These are phyloP conservation scores for Diorhabda carinulata DNA, from an alignment of 1,140 invertebrate genomes.

Conservation along the genomic window DNA sequence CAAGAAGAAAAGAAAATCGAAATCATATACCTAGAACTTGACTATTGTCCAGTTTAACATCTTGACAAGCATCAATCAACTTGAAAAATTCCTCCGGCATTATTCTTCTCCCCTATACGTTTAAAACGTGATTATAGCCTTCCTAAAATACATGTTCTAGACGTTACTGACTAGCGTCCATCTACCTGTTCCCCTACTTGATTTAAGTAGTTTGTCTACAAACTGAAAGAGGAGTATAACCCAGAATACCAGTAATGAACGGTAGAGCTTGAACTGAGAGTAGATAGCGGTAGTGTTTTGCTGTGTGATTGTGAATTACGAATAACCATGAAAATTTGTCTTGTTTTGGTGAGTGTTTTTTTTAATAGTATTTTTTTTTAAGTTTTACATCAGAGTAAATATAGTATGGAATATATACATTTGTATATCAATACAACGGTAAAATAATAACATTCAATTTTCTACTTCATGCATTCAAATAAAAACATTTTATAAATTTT, in stretches of 20 bases:
- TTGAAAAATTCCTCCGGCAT: too few relatives aligned
- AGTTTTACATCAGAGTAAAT: neutral
- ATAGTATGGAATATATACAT: too few relatives aligned
- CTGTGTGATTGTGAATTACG: neutral
- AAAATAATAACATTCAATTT: too few relatives aligned
- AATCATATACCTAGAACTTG: too few relatives aligned
- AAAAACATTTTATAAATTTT: too few relatives aligned
- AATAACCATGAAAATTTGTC: slow-evolving; percentile 13
- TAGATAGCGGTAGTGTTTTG: neutral
- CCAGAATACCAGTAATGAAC: slow-evolving; percentile 8
- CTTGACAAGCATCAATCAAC: too few relatives aligned
- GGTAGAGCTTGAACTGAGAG: slow-evolving; percentile 6
- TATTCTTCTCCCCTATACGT: neutral
- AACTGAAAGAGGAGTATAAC: neutral
- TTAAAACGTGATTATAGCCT: slow-evolving; percentile 2
- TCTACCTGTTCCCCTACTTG: slow-evolving; percentile 16
- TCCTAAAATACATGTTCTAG: neutral
- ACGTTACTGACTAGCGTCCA: neutral
- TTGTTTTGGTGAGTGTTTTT: slow-evolving; percentile 1
- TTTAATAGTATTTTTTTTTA: neutral
- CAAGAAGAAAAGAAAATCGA: too few relatives aligned
- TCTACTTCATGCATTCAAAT: too few relatives aligned
- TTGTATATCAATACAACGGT: too few relatives aligned
- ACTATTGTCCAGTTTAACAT: too few relatives aligned
- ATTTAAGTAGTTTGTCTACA: neutral